Conservation (phyloP, 2,888 invertebrate genomes). For the Amphipyra berbera region DNA sequence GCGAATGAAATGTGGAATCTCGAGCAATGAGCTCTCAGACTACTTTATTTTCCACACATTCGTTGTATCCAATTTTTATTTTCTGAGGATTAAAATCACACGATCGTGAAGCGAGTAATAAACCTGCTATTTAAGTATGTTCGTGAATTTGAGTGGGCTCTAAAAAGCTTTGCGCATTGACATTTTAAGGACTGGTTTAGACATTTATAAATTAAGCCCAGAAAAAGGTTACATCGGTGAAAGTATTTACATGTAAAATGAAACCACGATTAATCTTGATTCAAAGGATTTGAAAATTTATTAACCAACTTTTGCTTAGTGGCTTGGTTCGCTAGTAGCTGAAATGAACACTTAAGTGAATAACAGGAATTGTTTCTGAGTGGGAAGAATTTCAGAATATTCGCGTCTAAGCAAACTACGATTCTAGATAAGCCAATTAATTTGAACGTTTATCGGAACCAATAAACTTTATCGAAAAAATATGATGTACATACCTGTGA, state of each 20-base stretch:
- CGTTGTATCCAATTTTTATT: slow-evolving; percentile 38
- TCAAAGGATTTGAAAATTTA: slow-evolving; percentile 32
- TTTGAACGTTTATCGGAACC: no score
- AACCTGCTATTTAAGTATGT: slow-evolving; percentile 38
- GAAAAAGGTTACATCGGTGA: slow-evolving; percentile 45
- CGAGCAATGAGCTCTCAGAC: slow-evolving; percentile 39
- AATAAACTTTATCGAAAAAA: no score
- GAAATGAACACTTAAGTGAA: slow-evolving; percentile 19
- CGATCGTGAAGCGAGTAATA: slow-evolving; percentile 27
- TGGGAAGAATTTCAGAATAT: no score
- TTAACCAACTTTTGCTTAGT: slow-evolving; percentile 14
- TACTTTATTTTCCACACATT: slow-evolving; percentile 44
- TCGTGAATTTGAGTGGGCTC: slow-evolving; percentile 29
- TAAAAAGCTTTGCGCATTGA: slow-evolving; percentile 37
- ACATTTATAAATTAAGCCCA: slow-evolving; percentile 51
- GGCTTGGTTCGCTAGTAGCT: not conserved
- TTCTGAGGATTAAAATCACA: slow-evolving; percentile 43
- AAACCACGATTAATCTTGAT: slow-evolving; percentile 48
- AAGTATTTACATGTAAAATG: slow-evolving; percentile 48
- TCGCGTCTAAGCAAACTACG: no score
- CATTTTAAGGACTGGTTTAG: slow-evolving; percentile 43
- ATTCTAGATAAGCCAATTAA: no score
- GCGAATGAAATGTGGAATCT: slow-evolving; percentile 75
- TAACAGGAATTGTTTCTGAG: not conserved
- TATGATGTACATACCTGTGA: no score